phyloP scores from a whole-genome alignment of 2,888 invertebrate species.

The Amitus sp. region DNA sequence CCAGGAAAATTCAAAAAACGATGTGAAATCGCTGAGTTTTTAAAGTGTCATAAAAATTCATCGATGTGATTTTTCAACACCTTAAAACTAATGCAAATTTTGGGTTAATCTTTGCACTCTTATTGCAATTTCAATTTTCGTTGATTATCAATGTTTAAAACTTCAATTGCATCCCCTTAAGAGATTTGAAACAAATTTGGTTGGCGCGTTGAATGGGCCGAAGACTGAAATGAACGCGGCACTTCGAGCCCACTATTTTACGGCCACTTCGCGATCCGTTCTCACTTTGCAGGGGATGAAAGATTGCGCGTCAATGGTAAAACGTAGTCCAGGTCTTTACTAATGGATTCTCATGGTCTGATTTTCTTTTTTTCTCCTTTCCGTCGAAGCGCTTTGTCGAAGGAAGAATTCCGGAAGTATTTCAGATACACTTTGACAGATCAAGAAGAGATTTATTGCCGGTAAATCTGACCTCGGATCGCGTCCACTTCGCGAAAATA shows the following conservation, averaged over 20 bases:
- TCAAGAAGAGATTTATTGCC: conserved; percentile 3
- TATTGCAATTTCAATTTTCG: no score
- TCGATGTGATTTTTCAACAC: no score
- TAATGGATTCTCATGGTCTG: conserved; percentile 55
- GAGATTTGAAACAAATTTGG: background rate
- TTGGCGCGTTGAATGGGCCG: conserved; percentile 16
- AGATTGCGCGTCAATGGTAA: conserved; percentile 57
- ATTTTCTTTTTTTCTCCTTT: conserved; percentile 28
- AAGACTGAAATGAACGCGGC: conserved; percentile 38
- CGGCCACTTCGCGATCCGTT: conserved; percentile 41
- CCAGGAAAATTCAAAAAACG: no score
- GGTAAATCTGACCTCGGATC: background rate
- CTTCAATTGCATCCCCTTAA: no score
- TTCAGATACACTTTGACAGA: conserved; percentile 32
- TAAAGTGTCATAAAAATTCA: no score
- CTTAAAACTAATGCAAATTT: no score
- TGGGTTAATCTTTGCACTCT: no score
- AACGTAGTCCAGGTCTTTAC: conserved; percentile 49
- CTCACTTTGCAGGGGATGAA: conserved; percentile 49
- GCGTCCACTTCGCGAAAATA: no score
- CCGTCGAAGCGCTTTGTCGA: no score
- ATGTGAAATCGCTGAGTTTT: no score
- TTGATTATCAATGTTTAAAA: no score
- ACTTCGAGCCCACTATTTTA: conserved; percentile 41
- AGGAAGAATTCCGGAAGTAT: conserved; percentile 21